These are phyloP conservation scores for Tinamus major DNA, from an alignment of 2,797 vertebrate genomes.

Conservation along the genomic window DNA sequence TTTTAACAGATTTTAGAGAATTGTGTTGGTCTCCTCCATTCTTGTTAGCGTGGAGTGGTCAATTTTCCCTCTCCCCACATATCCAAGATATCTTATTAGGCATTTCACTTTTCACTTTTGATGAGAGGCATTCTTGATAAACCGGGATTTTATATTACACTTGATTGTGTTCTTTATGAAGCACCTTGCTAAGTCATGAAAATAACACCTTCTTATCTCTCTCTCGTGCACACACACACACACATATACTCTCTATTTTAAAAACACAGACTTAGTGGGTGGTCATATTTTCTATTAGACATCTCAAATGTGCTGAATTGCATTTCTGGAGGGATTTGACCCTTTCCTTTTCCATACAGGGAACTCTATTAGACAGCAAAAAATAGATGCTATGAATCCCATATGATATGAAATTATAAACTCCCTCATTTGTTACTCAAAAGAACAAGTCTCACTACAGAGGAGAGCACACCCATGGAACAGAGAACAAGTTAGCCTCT, in stretches of 20 bases:
- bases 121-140: neutral
- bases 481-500: fast-evolving
- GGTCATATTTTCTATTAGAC: neutral
- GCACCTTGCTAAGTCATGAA: neutral
- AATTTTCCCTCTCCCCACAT: neutral
- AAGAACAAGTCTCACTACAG: neutral
- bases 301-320: neutral
- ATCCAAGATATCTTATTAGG: neutral
- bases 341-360: neutral
- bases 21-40: neutral
- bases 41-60: neutral
- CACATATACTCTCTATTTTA: neutral
- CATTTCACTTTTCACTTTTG: neutral
- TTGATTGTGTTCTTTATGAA: neutral
- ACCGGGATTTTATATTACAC: neutral
- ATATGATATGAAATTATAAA: neutral
- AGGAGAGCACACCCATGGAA: neutral
- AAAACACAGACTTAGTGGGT: neutral
- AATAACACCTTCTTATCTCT: neutral
- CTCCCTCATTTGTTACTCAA: neutral
- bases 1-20: neutral
- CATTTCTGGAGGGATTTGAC: neutral
- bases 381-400: neutral
- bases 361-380: neutral
- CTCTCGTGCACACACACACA: neutral